Percentiles rank a stretch among this genome's conserved stretches.
phyloP scores from a whole-genome alignment of 2,888 invertebrate genomes.

The Isoperla grammatica region DNA sequence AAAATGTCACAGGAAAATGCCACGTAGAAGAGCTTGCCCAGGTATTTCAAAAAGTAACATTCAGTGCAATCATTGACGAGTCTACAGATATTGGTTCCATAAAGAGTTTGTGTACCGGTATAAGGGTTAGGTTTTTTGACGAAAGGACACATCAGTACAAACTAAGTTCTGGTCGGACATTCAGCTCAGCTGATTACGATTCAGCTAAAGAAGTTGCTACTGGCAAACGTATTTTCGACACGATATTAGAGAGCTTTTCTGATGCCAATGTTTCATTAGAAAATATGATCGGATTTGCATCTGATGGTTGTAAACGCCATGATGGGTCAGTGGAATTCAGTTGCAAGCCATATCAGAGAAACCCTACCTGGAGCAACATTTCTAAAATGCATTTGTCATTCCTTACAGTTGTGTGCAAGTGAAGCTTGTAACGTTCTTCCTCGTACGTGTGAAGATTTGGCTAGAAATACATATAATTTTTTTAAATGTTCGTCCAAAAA shows the following conservation, averaged over 20 bases:
- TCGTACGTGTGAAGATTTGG: slow-evolving; percentile 34
- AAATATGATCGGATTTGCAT: slow-evolving; percentile 33
- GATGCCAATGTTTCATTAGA: too few species aligned
- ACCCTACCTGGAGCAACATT: slow-evolving; percentile 32
- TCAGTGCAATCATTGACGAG: slow-evolving; percentile 35
- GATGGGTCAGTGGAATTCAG: slow-evolving; percentile 36
- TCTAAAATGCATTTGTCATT: slow-evolving; percentile 38
- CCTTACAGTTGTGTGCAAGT: slow-evolving; percentile 37
- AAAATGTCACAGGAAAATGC: slow-evolving; percentile 34
- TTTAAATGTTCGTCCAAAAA: slow-evolving; percentile 33
- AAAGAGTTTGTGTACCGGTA: background rate
- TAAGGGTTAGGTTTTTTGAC: background rate
- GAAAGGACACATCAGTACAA: background rate
- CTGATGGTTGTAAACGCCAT: slow-evolving; percentile 33
- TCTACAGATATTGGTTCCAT: slow-evolving; percentile 33
- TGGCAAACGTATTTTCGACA: background rate
- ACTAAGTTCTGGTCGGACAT: background rate
- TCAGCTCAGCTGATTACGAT: background rate
- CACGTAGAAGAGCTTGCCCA: slow-evolving; percentile 33
- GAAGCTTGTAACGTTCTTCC: slow-evolving; percentile 37
- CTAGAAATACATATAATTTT: slow-evolving; percentile 33
- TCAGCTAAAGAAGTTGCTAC: background rate
- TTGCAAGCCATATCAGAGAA: slow-evolving; percentile 31
- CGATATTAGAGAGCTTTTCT: background rate
- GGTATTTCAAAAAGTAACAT: slow-evolving; percentile 33